A percentile compares a stretch with the other conserved stretches of the same genome.
Evolutionary conservation across 2,113 vertebrate genomes (phyloP).

Genomic region (Lepus timidus): DNA sequence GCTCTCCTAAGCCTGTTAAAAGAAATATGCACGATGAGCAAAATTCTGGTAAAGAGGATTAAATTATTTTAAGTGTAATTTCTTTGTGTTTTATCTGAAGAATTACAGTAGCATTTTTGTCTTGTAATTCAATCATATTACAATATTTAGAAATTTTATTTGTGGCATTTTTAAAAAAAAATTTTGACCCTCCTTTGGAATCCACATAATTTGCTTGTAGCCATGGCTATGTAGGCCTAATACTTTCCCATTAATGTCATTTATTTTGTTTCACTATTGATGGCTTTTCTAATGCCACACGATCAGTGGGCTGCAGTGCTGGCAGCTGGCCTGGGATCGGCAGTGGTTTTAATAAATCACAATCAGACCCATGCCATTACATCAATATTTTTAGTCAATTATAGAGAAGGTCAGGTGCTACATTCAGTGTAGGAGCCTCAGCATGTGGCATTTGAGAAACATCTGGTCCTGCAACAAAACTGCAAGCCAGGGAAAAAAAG

Average conservation of each 20-base stretch:
- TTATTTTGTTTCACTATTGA: conserved; percentile 98
- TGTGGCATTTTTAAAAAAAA: conserved; percentile 79
- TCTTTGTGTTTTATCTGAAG: conserved; percentile 84
- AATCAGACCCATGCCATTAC: conserved; percentile 99
- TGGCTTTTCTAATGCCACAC: conserved; percentile 98
- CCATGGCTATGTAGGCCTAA: conserved; percentile 91
- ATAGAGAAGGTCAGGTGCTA: conserved; percentile 99
- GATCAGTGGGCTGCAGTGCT: conserved; percentile 97
- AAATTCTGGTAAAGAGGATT: conserved; percentile 80
- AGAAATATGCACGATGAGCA: conserved; percentile 84
- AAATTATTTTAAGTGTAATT: conserved; percentile 81
- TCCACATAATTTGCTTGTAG: conserved; percentile 92
- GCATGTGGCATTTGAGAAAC: conserved; percentile 95
- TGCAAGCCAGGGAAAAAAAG: conserved; percentile 88
- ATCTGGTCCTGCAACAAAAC: conserved; percentile 95
- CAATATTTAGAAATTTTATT: conserved; percentile 85
- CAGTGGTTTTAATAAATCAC: conserved; percentile 99
- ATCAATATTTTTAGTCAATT: conserved; percentile 99
- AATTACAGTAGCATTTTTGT: conserved; percentile 78
- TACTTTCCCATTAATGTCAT: conserved; percentile 97
- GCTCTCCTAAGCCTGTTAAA: conserved; percentile 82
- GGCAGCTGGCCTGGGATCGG: conserved; percentile 97
- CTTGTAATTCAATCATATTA: conserved; percentile 83
- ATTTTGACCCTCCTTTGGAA: conserved; percentile 90
- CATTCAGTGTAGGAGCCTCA: conserved; percentile 91